Evolutionary conservation across 1,140 invertebrate species (phyloP).

Genomic region (Lepidurus packardi): DNA sequence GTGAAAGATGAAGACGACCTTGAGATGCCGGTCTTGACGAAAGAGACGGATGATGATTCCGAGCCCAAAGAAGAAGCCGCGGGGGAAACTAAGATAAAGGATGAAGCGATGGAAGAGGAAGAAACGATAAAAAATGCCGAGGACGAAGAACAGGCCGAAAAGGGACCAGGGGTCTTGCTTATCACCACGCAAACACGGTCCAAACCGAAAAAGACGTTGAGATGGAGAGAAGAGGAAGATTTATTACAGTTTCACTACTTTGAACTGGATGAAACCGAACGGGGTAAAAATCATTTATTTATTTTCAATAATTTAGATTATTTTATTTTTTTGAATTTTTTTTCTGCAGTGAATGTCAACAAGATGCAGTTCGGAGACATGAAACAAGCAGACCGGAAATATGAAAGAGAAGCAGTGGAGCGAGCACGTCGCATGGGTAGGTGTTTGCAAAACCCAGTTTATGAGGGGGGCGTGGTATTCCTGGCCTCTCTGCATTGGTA

Average conservation of each 20-base stretch:
- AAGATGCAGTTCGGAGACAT: conserved; percentile 80
- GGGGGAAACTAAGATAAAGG: conserved; percentile 24
- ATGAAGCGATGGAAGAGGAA: conserved; percentile 17
- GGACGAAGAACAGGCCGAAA: conserved; percentile 3
- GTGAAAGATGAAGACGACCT: conserved; percentile 38
- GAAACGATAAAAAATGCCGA: background rate
- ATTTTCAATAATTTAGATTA: background rate
- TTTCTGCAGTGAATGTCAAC: conserved; percentile 73
- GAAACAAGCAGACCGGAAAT: conserved; percentile 78
- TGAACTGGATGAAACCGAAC: conserved; percentile 87
- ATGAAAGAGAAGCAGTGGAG: conserved; percentile 75
- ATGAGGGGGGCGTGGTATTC: background rate
- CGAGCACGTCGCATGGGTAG: conserved; percentile 65
- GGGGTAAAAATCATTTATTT: conserved; percentile 48
- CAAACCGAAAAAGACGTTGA: conserved; percentile 68
- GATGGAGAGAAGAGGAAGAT: conserved; percentile 72
- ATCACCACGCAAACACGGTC: conserved; percentile 45
- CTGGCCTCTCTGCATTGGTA: conserved; percentile 29
- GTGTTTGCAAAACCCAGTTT: conserved; percentile 36
- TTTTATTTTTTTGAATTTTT: conserved; percentile 36
- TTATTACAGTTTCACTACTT: conserved; percentile 79
- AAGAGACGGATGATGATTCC: conserved; percentile 37
- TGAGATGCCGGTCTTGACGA: conserved; percentile 41
- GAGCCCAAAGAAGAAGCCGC: conserved; percentile 39
- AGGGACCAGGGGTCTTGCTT: conserved; percentile 56